Evolutionary conservation across 37 sponge, comb jelly and placozoan genomes (phyloP).

Genomic region (Crambe crambe): DNA sequence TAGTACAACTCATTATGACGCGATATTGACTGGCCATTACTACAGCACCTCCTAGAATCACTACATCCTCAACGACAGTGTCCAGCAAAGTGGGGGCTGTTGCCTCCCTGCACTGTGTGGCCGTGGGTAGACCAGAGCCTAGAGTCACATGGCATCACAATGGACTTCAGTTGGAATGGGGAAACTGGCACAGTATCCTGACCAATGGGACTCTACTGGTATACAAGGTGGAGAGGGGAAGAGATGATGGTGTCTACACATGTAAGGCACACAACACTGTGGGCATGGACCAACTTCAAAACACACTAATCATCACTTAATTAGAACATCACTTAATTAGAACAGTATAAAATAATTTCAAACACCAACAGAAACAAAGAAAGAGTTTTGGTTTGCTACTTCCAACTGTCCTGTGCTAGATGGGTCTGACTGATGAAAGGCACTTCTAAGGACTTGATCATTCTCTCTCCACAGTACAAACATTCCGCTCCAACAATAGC

Average conservation of each 20-base stretch:
- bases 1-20: too few species aligned
- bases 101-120: slow-evolving; percentile 10
- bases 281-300: neutral
- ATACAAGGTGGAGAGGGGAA: neutral
- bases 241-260: neutral
- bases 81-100: neutral
- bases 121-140: slow-evolving; percentile 19
- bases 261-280: slow-evolving; percentile 8
- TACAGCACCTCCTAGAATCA: slow-evolving; percentile 3
- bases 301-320: neutral
- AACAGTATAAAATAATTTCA: neutral
- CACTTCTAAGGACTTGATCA: slow-evolving; percentile 66
- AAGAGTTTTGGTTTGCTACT: slow-evolving; percentile 4
- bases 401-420: slow-evolving; percentile 24
- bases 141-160: neutral
- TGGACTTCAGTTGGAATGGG: neutral
- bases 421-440: slow-evolving; percentile 12
- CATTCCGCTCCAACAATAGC: slow-evolving; percentile 86
- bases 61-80: neutral
- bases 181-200: neutral
- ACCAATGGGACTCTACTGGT: slow-evolving; percentile 25
- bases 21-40: neutral
- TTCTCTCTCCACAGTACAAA: slow-evolving; percentile 84
- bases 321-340: neutral
- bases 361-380: neutral